phyloP scores from a whole-genome alignment of 2,113 vertebrate species.

The Cephalophus harveyi region DNA sequence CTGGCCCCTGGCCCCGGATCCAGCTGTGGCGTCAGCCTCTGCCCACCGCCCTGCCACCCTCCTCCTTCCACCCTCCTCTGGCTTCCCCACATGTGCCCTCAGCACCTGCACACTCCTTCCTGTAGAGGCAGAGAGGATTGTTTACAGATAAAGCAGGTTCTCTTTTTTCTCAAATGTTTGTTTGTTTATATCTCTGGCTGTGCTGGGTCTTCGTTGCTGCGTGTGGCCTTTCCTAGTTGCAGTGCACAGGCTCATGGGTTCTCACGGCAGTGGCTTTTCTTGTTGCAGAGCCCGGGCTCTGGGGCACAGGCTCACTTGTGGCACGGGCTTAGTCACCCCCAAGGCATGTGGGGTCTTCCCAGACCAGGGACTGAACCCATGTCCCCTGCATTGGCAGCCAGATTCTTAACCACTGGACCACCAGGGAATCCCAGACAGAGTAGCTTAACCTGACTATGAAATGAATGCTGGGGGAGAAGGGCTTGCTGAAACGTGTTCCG shows the following conservation, averaged over 20 bases:
- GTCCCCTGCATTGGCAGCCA: background rate
- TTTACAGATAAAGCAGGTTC: background rate
- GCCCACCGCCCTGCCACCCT: accelerated
- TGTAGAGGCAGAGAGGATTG: background rate
- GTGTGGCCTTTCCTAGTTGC: too few relatives aligned
- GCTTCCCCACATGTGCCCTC: background rate
- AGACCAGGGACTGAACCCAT: background rate
- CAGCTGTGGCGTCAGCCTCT: accelerated
- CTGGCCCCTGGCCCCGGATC: background rate
- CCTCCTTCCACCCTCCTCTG: background rate
- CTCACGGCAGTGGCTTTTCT: too few relatives aligned
- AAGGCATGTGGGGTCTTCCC: background rate
- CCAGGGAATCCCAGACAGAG: background rate
- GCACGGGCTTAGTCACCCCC: background rate
- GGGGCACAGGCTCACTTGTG: background rate
- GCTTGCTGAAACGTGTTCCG: background rate
- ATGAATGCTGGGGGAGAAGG: background rate
- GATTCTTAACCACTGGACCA: background rate
- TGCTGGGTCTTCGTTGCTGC: too few relatives aligned
- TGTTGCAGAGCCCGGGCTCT: too few relatives aligned
- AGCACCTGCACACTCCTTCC: background rate
- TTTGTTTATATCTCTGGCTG: background rate
- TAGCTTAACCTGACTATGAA: background rate
- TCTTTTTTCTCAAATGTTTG: background rate
- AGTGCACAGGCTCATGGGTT: too few relatives aligned